phyloP scores from a whole-genome alignment of 2,113 vertebrate genomes.

The Acrocephalus kingi region DNA sequence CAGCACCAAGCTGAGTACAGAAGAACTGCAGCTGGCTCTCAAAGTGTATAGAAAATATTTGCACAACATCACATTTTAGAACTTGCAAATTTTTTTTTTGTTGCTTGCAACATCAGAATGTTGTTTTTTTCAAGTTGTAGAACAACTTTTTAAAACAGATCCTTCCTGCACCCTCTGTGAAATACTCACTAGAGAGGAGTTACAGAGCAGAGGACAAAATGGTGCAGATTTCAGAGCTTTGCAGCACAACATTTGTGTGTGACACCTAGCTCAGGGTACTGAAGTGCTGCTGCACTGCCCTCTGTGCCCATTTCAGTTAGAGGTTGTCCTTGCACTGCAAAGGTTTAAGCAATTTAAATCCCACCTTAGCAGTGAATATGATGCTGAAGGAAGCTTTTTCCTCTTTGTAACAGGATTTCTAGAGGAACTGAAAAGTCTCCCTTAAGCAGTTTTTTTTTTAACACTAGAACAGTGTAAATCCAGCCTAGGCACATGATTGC shows the following conservation, averaged over 20 bases:
- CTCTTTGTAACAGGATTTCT: background rate
- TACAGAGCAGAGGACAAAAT: background rate
- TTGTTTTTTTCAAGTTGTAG: background rate
- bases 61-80: background rate
- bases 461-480: background rate
- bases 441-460: background rate
- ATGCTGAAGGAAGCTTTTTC: background rate
- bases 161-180: background rate
- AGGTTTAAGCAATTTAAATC: background rate
- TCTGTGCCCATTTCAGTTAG: rapidly evolving
- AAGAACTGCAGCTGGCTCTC: background rate
- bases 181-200: background rate
- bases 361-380: background rate
- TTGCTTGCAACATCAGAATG: background rate
- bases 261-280: rapidly evolving
- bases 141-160: background rate
- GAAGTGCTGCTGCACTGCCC: background rate
- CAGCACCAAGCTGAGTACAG: background rate
- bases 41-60: background rate
- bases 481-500: background rate
- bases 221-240: background rate
- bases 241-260: background rate
- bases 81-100: too few relatives aligned
- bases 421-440: background rate
- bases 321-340: background rate